Evolutionary conservation across 2,797 vertebrate species (phyloP).

Genomic region (Austrolebias charrua): DNA sequence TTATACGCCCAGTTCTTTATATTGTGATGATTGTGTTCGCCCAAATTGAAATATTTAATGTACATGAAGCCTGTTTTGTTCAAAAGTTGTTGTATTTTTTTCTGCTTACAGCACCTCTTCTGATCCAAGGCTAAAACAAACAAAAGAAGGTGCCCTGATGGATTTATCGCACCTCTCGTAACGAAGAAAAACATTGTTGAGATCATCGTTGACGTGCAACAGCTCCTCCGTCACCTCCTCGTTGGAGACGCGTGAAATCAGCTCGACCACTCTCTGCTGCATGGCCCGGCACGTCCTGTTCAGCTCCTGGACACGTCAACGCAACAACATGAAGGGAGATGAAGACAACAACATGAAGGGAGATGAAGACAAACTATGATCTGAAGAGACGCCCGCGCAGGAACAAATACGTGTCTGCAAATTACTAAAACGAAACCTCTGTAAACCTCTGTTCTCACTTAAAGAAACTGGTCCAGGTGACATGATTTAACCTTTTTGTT

Average conservation of each 20-base stretch:
- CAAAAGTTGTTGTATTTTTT: too few species aligned
- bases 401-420: not conserved
- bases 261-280: constrained; percentile 94
- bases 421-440: not conserved
- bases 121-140: too few species aligned
- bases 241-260: constrained; percentile 91
- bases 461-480: too few species aligned
- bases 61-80: not conserved
- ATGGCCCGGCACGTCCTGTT: constrained; percentile 94
- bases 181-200: constrained; percentile 95
- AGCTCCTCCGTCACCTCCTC: constrained; percentile 95
- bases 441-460: too few species aligned
- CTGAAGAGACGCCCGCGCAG: not conserved
- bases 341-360: not conserved
- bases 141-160: too few species aligned
- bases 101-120: too few species aligned
- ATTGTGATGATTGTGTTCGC: not conserved
- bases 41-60: constrained; percentile 3
- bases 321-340: too few species aligned
- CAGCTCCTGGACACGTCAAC: constrained; percentile 78
- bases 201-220: constrained; percentile 92
- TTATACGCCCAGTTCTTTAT: constrained; percentile 2
- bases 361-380: constrained; percentile 5
- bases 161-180: constrained; percentile 84
- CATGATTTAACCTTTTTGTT: too few species aligned